These are phyloP conservation scores for Drosophila equinoxialis DNA, from an alignment of 1,140 invertebrate genomes.

Conservation along the genomic window DNA sequence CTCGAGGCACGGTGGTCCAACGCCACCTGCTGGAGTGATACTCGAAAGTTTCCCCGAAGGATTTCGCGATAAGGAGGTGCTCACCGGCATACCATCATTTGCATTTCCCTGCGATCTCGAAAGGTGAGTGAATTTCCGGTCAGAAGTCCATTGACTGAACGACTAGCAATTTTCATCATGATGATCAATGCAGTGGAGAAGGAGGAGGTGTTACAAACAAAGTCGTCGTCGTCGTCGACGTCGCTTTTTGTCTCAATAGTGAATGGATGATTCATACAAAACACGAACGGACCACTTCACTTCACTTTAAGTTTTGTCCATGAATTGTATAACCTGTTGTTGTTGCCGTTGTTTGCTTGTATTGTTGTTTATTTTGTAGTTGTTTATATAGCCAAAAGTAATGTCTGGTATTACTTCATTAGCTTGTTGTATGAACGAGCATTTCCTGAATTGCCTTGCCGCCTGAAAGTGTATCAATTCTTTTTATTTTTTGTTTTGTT, in stretches of 20 bases:
- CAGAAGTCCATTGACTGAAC: conserved; percentile 8
- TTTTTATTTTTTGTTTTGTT: neutral
- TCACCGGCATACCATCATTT: conserved; percentile 91
- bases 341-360: conserved; percentile 7
- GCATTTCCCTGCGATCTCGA: conserved; percentile 91
- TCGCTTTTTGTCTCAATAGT: conserved; percentile 16
- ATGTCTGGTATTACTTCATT: conserved; percentile 69
- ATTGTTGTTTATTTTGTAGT: conserved; percentile 60
- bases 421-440: conserved; percentile 49
- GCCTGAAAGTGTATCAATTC: conserved; percentile 50
- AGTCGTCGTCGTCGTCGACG: neutral
- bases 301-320: conserved; percentile 68
- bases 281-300: conserved; percentile 44
- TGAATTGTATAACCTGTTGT: conserved; percentile 80
- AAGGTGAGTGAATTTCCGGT: conserved; percentile 85
- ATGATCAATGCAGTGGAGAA: conserved; percentile 16
- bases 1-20: conserved; percentile 38
- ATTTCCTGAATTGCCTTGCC: conserved; percentile 52
- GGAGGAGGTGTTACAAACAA: conserved; percentile 10
- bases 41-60: conserved; percentile 89
- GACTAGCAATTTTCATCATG: too few species aligned
- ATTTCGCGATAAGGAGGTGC: conserved; percentile 89
- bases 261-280: conserved; percentile 21
- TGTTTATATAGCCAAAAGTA: conserved; percentile 67
- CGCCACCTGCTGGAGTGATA: conserved; percentile 85